Conservation (phyloP, 2,797 vertebrate species). For the Hypotaenidia philippensis region DNA sequence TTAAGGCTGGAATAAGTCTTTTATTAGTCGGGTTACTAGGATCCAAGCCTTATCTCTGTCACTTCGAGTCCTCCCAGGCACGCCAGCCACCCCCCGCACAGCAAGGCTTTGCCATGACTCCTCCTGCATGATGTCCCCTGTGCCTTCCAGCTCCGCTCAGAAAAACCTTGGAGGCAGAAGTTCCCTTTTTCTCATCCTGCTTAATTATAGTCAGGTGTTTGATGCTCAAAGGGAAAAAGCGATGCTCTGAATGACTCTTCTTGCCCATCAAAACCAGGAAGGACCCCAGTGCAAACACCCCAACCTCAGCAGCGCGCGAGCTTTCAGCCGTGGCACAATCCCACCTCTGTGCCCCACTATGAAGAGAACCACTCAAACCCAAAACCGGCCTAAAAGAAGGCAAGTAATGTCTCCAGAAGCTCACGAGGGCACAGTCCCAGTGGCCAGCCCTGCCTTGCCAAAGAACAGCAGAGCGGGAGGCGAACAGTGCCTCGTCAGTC, state of each 20-base stretch:
- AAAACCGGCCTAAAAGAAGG: background rate
- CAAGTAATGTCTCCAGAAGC: slow-evolving; percentile 28
- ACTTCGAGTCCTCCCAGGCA: background rate
- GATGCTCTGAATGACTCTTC: background rate
- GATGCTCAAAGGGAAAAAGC: background rate
- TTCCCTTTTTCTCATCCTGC: background rate
- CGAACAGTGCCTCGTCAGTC: slow-evolving; percentile 37
- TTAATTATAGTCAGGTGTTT: background rate
- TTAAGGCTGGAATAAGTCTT: slow-evolving; percentile 66
- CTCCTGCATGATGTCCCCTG: background rate
- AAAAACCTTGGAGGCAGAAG: background rate
- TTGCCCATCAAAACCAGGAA: background rate
- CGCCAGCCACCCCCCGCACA: accelerated
- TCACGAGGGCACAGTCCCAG: background rate
- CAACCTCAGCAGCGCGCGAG: background rate
- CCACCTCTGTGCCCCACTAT: background rate
- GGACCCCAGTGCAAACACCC: background rate
- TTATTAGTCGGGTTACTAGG: slow-evolving; percentile 62
- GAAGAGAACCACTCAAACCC: slow-evolving; percentile 33
- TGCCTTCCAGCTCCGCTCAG: background rate
- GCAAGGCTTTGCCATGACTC: background rate
- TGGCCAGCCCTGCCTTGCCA: background rate
- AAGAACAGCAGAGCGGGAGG: background rate
- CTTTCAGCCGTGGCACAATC: background rate
- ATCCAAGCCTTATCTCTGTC: slow-evolving; percentile 44